Evolutionary conservation across 2,113 vertebrate species (phyloP), one percentile per base, ranked within the genome.

Genomic region (Macrotis lagotis): DNA sequence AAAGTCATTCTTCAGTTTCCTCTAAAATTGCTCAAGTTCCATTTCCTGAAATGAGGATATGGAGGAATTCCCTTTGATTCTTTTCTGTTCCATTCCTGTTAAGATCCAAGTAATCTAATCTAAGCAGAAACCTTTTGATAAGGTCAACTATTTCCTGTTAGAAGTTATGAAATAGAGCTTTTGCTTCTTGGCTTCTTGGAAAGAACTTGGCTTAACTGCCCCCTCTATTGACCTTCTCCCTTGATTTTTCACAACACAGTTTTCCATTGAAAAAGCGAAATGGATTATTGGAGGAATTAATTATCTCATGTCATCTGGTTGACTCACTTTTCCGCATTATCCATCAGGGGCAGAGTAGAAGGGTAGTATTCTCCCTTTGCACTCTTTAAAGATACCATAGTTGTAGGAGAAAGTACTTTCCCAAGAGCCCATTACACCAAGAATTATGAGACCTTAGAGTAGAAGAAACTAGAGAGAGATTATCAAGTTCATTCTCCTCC

Each of bases 41-140:
- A 90, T 22, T 52, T 92, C 91, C 88, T 22, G 55, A 10, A 90
- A 53, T 14, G 19, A 92, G 0, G n/a, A 31, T 83, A 90, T 55
- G 8, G 37, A 50, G 88, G 92, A 95, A 95, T 83, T 49, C 89
- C 2, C 44, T 91, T 51, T 94, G 74, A 48, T 51, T 89, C 50
- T 53, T 74, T 92, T 90, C 37, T 55, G 14, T 55, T 95, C 14
- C 5, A 31, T 93, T 94, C 50, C 89, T 93, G 47, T 53, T 93
- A 94, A 94, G 89, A 92, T 26, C 9, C 25, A 48, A 90, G 92
- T 55, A 92, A 93, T 51, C 90, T 89, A 48, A 90, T 90, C 52
- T 16, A 24, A 94, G 25, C 28, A 48, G 50, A 92, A 16, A 22
- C 66, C 66, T 96, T 37, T 94, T 91, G 91, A 92, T 48, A 50